Conservation (phyloP, 2,113 vertebrate species). For the Motacilla tschutschensis region DNA sequence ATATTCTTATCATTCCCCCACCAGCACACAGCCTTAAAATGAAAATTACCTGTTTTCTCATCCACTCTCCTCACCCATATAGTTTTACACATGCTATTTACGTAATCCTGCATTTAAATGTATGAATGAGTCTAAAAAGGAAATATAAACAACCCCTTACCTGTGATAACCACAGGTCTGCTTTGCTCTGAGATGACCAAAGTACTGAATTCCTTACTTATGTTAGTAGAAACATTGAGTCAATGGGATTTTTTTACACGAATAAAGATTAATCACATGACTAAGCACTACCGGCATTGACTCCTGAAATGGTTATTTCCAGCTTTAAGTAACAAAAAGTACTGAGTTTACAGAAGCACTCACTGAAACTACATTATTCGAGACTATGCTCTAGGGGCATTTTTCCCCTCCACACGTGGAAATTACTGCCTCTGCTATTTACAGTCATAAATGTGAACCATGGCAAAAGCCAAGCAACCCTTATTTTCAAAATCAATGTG, state of each 20-base stretch:
- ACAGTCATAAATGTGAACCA: neutral
- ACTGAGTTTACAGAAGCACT: conserved; percentile 18
- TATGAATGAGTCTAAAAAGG: neutral
- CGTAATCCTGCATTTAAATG: neutral
- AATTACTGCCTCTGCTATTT: neutral
- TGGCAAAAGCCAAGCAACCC: neutral
- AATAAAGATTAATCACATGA: conserved; percentile 26
- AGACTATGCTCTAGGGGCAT: neutral
- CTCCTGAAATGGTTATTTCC: conserved; percentile 50
- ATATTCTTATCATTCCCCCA: neutral
- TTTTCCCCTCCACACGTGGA: neutral
- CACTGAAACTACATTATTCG: neutral
- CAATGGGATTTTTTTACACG: conserved; percentile 19
- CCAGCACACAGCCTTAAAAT: neutral
- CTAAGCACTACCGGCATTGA: neutral
- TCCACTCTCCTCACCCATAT: neutral
- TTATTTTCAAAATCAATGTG: neutral
- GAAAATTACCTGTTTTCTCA: neutral
- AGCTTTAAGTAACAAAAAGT: conserved; percentile 53
- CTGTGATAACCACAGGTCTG: neutral
- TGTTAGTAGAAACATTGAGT: neutral
- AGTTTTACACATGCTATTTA: neutral
- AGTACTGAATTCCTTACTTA: neutral
- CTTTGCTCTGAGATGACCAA: neutral
- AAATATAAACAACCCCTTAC: neutral